These are phyloP conservation scores for Bradypodion ventrale DNA, from an alignment of 2,797 vertebrate species.

Conservation along the genomic window DNA sequence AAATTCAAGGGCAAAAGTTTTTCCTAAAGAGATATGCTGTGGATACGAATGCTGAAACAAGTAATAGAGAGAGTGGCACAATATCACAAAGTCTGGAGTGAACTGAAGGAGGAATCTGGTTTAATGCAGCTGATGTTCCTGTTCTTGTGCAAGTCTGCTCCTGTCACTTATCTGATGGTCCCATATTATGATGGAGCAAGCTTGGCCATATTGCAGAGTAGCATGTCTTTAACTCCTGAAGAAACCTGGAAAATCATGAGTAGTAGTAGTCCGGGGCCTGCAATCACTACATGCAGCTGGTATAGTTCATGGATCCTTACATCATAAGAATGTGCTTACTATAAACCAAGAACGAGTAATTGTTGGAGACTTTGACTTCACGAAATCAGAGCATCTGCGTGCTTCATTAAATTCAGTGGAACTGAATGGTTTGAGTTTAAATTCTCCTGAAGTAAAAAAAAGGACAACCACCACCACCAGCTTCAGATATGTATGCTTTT, in stretches of 20 bases:
- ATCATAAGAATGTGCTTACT: constrained; percentile 83
- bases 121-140: constrained; percentile 77
- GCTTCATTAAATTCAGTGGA: constrained; percentile 65
- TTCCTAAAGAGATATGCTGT: constrained; percentile 83
- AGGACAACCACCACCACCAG: constrained; percentile 73
- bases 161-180: constrained; percentile 81
- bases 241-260: constrained; percentile 81
- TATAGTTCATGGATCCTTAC: constrained; percentile 80
- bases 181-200: constrained; percentile 78
- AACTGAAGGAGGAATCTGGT: constrained; percentile 72
- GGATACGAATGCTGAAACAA: constrained; percentile 75
- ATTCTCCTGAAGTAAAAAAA: constrained; percentile 78
- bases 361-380: constrained; percentile 85
- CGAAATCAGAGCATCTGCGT: constrained; percentile 77
- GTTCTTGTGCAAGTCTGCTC: constrained; percentile 84
- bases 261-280: constrained; percentile 79
- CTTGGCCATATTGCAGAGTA: constrained; percentile 74
- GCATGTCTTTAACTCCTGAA: constrained; percentile 68
- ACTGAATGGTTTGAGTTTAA: constrained; percentile 72
- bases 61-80: constrained; percentile 76
- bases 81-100: constrained; percentile 75
- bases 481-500: constrained; percentile 81
- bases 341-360: constrained; percentile 79
- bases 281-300: constrained; percentile 73
- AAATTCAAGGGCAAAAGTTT: constrained; percentile 77